A percentile compares a stretch with the other conserved stretches of the same genome.
phyloP scores from a whole-genome alignment of 2,797 vertebrate genomes.

The Sparidentex hasta region DNA sequence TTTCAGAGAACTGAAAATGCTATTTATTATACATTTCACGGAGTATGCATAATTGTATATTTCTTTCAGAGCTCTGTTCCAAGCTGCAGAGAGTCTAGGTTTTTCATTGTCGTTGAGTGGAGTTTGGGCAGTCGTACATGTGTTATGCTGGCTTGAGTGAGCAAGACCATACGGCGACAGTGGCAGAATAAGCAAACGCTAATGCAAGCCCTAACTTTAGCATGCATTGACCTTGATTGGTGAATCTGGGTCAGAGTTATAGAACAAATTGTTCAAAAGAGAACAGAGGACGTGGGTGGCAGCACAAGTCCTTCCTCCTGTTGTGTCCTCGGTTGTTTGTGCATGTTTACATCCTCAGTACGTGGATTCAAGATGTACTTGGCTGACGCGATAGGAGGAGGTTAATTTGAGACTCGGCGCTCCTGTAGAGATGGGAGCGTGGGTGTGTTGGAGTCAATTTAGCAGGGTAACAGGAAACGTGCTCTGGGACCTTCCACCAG shows the following conservation, averaged over 20 bases:
- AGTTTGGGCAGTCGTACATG: background rate
- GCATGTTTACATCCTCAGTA: conserved; percentile 67
- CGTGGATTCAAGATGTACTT: conserved; percentile 47
- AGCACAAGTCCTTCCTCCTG: conserved; percentile 62
- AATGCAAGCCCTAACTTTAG: conserved; percentile 50
- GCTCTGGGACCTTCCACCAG: conserved; percentile 50
- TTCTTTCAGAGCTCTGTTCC: background rate
- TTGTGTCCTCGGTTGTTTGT: conserved; percentile 69
- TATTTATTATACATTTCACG: background rate
- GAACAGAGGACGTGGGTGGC: conserved; percentile 57
- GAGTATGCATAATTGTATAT: background rate
- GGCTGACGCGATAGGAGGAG: conserved; percentile 44
- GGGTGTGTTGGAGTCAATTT: conserved; percentile 69
- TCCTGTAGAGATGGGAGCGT: conserved; percentile 51
- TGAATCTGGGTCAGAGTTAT: conserved; percentile 74
- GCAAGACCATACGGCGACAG: conserved; percentile 25
- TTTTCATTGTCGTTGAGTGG: background rate
- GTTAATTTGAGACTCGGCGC: conserved; percentile 64
- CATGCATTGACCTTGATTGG: conserved; percentile 36
- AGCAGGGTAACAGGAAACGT: conserved; percentile 72
- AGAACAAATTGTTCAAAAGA: conserved; percentile 70
- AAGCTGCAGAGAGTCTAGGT: too few species aligned
- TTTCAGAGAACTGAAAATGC: background rate
- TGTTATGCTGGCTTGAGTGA: conserved; percentile 5
- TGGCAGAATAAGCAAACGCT: conserved; percentile 50